A percentile compares a stretch with the other conserved stretches of the same genome.
Conservation (phyloP, 2,888 invertebrate species). For the Tachina fera region DNA sequence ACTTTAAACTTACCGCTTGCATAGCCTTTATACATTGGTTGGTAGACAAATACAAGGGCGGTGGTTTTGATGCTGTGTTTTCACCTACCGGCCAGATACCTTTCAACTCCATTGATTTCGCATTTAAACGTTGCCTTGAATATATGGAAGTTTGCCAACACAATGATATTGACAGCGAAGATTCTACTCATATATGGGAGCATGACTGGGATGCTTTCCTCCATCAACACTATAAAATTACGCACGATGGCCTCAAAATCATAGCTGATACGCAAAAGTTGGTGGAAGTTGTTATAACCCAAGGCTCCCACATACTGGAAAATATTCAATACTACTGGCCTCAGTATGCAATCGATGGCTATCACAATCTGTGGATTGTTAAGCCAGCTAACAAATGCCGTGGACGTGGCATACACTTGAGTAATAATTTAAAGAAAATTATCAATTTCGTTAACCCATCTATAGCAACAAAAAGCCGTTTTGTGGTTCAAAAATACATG, state of each 20-base stretch:
- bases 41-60: constrained; percentile 84
- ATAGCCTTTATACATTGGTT: constrained; percentile 92
- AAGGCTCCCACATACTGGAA: constrained; percentile 86
- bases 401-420: constrained; percentile 93
- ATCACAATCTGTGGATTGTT: constrained; percentile 95
- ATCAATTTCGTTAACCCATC: constrained; percentile 88
- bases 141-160: constrained; percentile 89
- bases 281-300: constrained; percentile 79
- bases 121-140: constrained; percentile 90
- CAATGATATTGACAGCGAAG: constrained; percentile 87
- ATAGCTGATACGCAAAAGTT: constrained; percentile 77
- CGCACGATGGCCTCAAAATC: constrained; percentile 86
- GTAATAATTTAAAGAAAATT: constrained; percentile 94
- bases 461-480: constrained; percentile 89
- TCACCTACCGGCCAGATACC: constrained; percentile 87
- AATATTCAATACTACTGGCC: constrained; percentile 90
- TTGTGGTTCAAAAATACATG: constrained; percentile 97
- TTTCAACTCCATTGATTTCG: constrained; percentile 90
- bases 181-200: constrained; percentile 87
- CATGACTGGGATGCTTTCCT: constrained; percentile 96
- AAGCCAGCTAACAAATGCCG: constrained; percentile 97
- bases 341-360: constrained; percentile 92
- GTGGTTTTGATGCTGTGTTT: constrained; percentile 85
- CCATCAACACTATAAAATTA: constrained; percentile 87
- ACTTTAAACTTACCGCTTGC: constrained; percentile 95